phyloP scores from a whole-genome alignment of 35 echinoderm and acorn worm genomes.

The Eucidaris tribuloides region DNA sequence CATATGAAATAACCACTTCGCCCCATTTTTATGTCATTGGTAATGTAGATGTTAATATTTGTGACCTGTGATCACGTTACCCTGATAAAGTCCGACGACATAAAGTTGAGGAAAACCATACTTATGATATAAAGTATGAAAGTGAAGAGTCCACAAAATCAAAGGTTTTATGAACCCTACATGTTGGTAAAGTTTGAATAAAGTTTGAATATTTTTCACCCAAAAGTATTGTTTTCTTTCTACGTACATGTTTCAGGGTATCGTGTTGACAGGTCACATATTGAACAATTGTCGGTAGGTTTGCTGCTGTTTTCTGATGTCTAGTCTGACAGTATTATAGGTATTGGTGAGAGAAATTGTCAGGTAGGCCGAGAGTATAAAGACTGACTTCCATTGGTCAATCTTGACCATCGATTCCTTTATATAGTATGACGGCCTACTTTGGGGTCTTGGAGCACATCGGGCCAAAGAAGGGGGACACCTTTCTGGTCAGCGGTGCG shows the following conservation, averaged over 20 bases:
- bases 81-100: background rate
- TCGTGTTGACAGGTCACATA: too few relatives aligned
- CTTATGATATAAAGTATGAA: too few relatives aligned
- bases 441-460: slow-evolving; percentile 23
- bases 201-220: too few relatives aligned
- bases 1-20: background rate
- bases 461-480: slow-evolving; percentile 37
- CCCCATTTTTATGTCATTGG: background rate
- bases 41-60: background rate
- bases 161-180: too few relatives aligned
- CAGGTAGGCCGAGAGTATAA: background rate
- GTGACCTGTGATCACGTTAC: background rate
- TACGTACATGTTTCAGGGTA: background rate
- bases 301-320: too few relatives aligned
- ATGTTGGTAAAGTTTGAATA: background rate
- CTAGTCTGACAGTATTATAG: background rate
- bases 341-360: background rate
- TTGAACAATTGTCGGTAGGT: background rate
- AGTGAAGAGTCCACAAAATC: too few relatives aligned
- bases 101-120: background rate
- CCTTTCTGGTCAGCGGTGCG: slow-evolving; percentile 43
- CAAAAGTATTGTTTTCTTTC: background rate
- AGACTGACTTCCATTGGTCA: background rate
- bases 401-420: background rate
- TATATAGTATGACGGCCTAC: slow-evolving; percentile 46